phyloP scores from a whole-genome alignment of 2,797 vertebrate genomes.

The Schizopygopsis malacanthus region DNA sequence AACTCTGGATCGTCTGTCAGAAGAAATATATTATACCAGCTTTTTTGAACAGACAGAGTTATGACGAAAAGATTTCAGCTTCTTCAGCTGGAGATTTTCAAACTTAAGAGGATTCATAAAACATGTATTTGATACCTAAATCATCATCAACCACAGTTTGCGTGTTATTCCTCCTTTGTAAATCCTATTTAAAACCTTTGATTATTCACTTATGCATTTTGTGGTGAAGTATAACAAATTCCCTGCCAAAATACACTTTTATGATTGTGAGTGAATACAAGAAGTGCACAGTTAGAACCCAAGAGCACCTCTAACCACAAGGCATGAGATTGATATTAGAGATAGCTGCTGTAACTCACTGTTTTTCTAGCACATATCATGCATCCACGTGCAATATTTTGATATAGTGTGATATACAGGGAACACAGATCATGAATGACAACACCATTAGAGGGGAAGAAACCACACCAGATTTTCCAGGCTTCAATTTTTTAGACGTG shows the following conservation, averaged over 20 bases:
- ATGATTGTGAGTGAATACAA: slow-evolving; percentile 13
- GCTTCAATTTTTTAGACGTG: background rate
- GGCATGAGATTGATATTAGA: slow-evolving; percentile 30
- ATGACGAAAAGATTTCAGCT: background rate
- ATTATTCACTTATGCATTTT: slow-evolving; percentile 36
- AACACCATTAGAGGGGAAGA: background rate
- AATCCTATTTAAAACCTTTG: slow-evolving; percentile 23
- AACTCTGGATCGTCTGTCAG: background rate
- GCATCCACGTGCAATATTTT: slow-evolving; percentile 44
- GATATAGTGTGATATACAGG: slow-evolving; percentile 32
- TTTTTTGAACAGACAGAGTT: slow-evolving; percentile 19
- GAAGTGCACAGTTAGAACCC: slow-evolving; percentile 1
- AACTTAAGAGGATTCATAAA: slow-evolving; percentile 17
- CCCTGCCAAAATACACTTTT: slow-evolving; percentile 15
- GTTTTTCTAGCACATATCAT: slow-evolving; percentile 25
- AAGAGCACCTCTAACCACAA: slow-evolving; percentile 4
- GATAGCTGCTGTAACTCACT: slow-evolving; percentile 2
- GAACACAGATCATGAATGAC: slow-evolving; percentile 21
- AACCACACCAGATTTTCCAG: background rate
- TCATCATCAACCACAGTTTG: slow-evolving; percentile 3
- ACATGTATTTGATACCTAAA: slow-evolving; percentile 8
- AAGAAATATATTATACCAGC: slow-evolving; percentile 28
- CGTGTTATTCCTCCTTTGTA: slow-evolving; percentile 35
- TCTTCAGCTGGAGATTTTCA: background rate
- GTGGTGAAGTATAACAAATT: slow-evolving; percentile 9